Evolutionary conservation across 2,888 invertebrate species (phyloP), one percentile per base, ranked within the genome.

Genomic region (Listrodromus nycthemerus): DNA sequence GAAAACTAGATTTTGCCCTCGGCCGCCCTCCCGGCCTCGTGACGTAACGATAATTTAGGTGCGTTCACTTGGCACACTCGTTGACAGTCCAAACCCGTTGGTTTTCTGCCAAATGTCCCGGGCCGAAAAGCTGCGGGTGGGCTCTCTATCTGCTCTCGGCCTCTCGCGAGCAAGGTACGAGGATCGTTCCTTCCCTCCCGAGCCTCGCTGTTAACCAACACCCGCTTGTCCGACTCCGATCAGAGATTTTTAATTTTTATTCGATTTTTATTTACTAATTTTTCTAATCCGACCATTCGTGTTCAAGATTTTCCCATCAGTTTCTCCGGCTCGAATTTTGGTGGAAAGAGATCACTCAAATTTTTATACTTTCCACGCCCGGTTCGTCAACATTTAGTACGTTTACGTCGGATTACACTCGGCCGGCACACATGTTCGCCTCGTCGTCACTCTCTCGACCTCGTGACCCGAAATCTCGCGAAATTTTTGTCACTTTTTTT

Each of bases 41-140:
- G 89, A 91, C 87, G 88, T 88, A 90, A 90, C 89, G 87, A 89
- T 90, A 91, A 91, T 90, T 91, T 89, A 90, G 89, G 88, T 90
- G 86, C 87, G 88, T 90, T 88, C 87, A 85, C 87, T 91, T 91
- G 91, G 90, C 91, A 91, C 88, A 83, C 84, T 73, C 85, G 78
- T 85, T 85, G 85, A 87, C 87, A 88, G 85, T 87, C 84, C 84
- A 71, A 41, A 63, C 69, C 79, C 80, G 67, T 89, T 89, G 87
- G 87, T 89, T 86, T 87, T 66, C 83, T 87, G 89, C 89, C 89
- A 89, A 89, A 87, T 84, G 80, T 85, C 85, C 84, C 74, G 67
- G 52, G 52, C 73, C 69, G 67, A 61, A 66, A 65, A 71, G 63
- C 63, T 63, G 67, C 81, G 63, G 58, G 61, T 55, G 73, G 41